Base-by-base conservation (phyloP, 2,797 vertebrate genomes). In the Rhabdomys pumilio region DNA sequence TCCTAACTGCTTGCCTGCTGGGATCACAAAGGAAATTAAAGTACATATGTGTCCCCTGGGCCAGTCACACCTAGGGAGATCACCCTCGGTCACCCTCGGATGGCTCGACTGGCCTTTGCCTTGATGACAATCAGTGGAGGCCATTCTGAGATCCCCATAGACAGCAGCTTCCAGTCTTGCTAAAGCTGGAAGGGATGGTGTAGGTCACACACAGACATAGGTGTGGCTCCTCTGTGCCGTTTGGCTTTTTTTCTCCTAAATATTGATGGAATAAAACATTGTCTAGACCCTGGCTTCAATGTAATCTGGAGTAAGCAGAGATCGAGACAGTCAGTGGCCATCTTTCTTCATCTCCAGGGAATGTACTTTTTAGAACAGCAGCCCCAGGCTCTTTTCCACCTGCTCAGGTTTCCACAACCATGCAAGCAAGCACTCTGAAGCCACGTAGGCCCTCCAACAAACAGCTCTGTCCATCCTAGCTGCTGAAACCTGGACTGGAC, bases 211-310 rank as follows among this genome's bases (percentile, higher is more conserved):
- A 44, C 95, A 90, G 75, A 55, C 0, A 5, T 83, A 61, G 26
- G 50, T 24, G 8, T 3, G 26, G 15, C 20, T 20, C 20, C 44
- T 2, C 67, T 47, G n/a, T 47, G 50, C 34, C 72, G 31, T 59
- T 90, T 63, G 57, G 20, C 6, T 95, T 79, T 91, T 41, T 29
- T 57, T 82, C 89, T 83, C 50, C 34, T 26, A 81, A 92, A 29
- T 31, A 76, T 63, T 75, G 57, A 38, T 3, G 38, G 93, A 90
- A 95, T 63, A 59, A 90, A 44, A 26, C 38, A 24, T 34, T 73
- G 14, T 53, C 67, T 67, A 88, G 89, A 53, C 9, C 9, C 76
- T 72, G 34, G 34, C 34, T 50, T 22, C 47, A 19, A 59, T 38
- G 24, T 3, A 26, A 7, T 53, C 59, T 19, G 76, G 47, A 82